Conservation (phyloP, 2,797 vertebrate species). For the Crocodylus rhombifer region DNA sequence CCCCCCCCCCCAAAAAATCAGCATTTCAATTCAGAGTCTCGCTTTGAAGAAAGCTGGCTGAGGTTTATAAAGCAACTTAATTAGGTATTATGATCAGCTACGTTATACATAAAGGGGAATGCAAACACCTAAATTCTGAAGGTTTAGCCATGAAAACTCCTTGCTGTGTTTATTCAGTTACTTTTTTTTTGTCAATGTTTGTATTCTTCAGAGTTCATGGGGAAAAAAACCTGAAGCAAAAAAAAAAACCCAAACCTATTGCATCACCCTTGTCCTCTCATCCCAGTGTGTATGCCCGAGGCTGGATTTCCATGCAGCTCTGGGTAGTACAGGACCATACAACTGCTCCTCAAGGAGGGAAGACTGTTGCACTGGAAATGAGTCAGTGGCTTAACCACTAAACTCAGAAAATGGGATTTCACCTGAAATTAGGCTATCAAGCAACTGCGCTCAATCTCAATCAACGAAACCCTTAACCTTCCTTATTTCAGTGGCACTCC, state of each 20-base stretch:
- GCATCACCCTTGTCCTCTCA: not conserved
- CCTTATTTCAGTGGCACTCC: slow-evolving; percentile 70
- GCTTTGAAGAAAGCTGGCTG: slow-evolving; percentile 68
- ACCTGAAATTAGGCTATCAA: slow-evolving; percentile 78
- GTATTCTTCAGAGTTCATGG: not conserved
- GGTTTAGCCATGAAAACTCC: slow-evolving; percentile 64
- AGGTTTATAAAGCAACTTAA: slow-evolving; percentile 64
- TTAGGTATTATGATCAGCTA: slow-evolving; percentile 75
- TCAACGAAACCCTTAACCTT: slow-evolving; percentile 77
- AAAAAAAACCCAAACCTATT: slow-evolving; percentile 19
- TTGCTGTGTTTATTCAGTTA: slow-evolving; percentile 7
- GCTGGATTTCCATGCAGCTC: not conserved
- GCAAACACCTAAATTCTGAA: slow-evolving; percentile 74
- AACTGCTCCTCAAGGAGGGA: slow-evolving; percentile 28
- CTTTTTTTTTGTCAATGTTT: not conserved
- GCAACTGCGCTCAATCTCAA: slow-evolving; percentile 77
- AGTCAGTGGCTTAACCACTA: slow-evolving; percentile 45
- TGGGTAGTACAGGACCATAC: not conserved
- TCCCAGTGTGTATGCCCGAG: not conserved
- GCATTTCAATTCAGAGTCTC: slow-evolving; percentile 67
- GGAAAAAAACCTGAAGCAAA: not conserved
- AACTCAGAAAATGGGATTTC: slow-evolving; percentile 74
- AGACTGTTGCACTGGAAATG: slow-evolving; percentile 54
- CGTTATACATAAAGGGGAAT: slow-evolving; percentile 73
- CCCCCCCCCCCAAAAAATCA: slow-evolving; percentile 39